Conservation (phyloP, 1,140 invertebrate species). For the Lerema accius region DNA sequence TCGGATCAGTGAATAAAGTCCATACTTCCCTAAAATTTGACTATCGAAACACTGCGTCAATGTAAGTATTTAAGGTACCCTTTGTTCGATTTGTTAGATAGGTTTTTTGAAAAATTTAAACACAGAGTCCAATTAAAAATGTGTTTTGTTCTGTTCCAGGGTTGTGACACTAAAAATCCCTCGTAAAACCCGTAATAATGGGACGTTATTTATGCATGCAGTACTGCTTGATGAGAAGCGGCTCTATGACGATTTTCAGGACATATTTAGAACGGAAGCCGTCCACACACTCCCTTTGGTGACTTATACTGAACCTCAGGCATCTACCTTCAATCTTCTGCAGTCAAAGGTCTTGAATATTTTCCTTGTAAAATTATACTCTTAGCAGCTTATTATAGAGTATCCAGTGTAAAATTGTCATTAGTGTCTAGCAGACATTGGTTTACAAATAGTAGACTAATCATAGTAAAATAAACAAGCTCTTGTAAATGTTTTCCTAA, state of each 20-base stretch:
- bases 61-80: slow-evolving; percentile 58
- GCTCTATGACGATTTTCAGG: slow-evolving; percentile 80
- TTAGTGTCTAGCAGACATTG: too few species aligned
- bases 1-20: slow-evolving; percentile 64
- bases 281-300: slow-evolving; percentile 86
- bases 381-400: too few species aligned
- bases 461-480: too few species aligned
- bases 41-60: slow-evolving; percentile 73
- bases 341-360: slow-evolving; percentile 83
- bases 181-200: slow-evolving; percentile 88
- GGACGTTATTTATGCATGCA: slow-evolving; percentile 88
- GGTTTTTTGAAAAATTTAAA: too few species aligned
- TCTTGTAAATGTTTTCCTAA: too few species aligned
- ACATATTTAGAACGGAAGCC: slow-evolving; percentile 81
- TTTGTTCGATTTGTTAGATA: too few species aligned
- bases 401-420: too few species aligned
- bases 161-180: slow-evolving; percentile 87
- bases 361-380: too few species aligned
- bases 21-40: slow-evolving; percentile 81
- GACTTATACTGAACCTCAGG: slow-evolving; percentile 88
- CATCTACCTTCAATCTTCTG: slow-evolving; percentile 89
- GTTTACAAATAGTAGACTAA: too few species aligned
- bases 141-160: slow-evolving; percentile 65
- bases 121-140: background rate
- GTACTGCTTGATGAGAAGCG: slow-evolving; percentile 81